Percentiles rank a stretch among this genome's conserved stretches.
phyloP scores from a whole-genome alignment of 2,797 vertebrate genomes.

The Crenichthys baileyi region DNA sequence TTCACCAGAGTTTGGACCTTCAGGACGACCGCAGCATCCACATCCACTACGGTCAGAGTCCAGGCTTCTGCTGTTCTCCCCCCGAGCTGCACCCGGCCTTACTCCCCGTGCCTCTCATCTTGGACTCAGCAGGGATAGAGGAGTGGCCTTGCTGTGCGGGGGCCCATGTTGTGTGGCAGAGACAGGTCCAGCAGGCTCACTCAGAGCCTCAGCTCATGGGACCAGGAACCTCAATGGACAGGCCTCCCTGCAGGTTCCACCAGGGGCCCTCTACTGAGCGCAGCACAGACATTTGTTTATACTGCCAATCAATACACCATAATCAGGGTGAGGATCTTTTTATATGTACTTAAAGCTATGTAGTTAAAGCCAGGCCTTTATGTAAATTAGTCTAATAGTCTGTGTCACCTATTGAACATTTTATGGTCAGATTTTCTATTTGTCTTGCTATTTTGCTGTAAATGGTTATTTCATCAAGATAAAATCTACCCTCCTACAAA shows the following conservation, averaged over 20 bases:
- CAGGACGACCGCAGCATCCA: constrained; percentile 81
- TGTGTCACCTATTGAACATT: not conserved
- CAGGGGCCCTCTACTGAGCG: constrained; percentile 67
- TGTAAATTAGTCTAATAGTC: not conserved
- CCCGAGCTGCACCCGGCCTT: constrained; percentile 82
- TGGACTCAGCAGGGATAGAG: constrained; percentile 81
- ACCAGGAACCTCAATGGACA: constrained; percentile 73
- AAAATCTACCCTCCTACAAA: not conserved
- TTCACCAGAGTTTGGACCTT: constrained; percentile 82
- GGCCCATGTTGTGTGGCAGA: constrained; percentile 86
- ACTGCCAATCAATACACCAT: constrained; percentile 84
- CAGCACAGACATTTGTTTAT: constrained; percentile 81
- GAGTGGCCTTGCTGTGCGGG: constrained; percentile 79
- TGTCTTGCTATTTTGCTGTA: not conserved
- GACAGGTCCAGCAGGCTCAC: constrained; percentile 81
- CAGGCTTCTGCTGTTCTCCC: constrained; percentile 80
- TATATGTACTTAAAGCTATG: not conserved
- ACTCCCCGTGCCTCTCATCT: constrained; percentile 84
- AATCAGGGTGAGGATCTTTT: constrained; percentile 87
- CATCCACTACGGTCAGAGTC: constrained; percentile 78
- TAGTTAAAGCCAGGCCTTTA: not conserved
- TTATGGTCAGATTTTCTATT: not conserved
- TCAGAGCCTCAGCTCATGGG: constrained; percentile 82
- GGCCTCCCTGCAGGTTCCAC: constrained; percentile 68
- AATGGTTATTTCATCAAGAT: not conserved